Percentiles rank a stretch among this genome's conserved stretches.
Conservation (phyloP, 2,113 vertebrate species). For the Sphyrna mokarran region DNA sequence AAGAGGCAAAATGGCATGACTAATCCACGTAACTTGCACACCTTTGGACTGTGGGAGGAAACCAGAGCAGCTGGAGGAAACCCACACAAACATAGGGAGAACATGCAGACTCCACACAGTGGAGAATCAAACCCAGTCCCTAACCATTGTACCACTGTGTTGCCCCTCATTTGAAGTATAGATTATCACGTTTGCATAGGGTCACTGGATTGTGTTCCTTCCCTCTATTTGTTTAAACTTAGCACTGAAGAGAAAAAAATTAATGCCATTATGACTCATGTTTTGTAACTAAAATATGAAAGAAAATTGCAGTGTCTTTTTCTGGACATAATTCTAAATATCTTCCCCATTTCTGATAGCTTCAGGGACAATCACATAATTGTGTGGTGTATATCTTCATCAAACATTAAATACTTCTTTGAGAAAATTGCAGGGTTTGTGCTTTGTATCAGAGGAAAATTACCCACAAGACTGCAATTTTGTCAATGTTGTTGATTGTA, state of each 20-base stretch:
- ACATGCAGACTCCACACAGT: too few species aligned
- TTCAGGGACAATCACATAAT: not conserved
- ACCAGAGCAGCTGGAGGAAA: too few species aligned
- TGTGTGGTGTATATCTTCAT: not conserved
- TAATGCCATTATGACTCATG: not conserved
- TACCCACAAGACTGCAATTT: not conserved
- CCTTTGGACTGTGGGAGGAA: too few species aligned
- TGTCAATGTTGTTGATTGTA: not conserved
- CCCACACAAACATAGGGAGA: too few species aligned
- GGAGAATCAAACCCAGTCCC: too few species aligned
- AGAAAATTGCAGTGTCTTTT: not conserved
- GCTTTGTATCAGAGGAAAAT: not conserved
- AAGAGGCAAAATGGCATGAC: too few species aligned
- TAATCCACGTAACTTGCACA: too few species aligned
- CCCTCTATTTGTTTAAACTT: not conserved
- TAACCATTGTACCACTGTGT: too few species aligned
- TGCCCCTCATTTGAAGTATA: too few species aligned
- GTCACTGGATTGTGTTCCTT: not conserved
- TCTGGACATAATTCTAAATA: not conserved
- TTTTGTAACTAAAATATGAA: not conserved
- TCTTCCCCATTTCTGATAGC: not conserved
- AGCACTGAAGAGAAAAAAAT: not conserved
- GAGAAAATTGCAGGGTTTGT: slow-evolving; percentile 27
- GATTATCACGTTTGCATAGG: not conserved
- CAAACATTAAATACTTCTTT: slow-evolving; percentile 7